Base-by-base conservation (phyloP, 2,888 invertebrate genomes). In the Nomada lathburiana region DNA sequence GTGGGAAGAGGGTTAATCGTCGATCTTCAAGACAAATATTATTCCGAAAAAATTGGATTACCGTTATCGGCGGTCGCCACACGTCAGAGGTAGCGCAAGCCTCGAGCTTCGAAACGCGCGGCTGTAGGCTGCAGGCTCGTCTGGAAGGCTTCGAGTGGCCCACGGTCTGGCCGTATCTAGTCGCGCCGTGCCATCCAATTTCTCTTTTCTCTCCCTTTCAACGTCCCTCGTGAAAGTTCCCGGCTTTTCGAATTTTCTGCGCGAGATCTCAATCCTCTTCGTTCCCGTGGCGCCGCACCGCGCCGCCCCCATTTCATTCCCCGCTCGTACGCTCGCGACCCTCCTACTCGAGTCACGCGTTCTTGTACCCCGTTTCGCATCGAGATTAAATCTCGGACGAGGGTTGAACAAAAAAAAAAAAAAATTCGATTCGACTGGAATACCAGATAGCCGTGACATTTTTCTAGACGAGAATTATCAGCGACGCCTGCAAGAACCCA, bases 11-110 rank as follows among this genome's bases (percentile, higher is more conserved):
- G 47, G 78, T 83, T 36, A 87, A 88, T 89, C 90, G 90, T 90
- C 92, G 91, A 92, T 93, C 93, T 91, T 92, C 90, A 90, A 92
- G 91, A 91, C 93, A 93, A 93, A 93, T 93, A 93, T 93, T 93
- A 93, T 93, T 92, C 92, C 89, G 88, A 93, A 93, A 36, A 93
- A 93, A 93, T 93, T 93, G 92, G 93, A 93, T 93, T 92, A 93
- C 90, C 91, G 90, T 92, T 93, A 93, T 93, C 93, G 92, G 90
- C 85, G 84, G 87, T 86, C 82, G 86, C 89, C 92, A 89, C 89
- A 88, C 90, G 85, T 83, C 86, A 80, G 63, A 73, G 72, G 63
- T 71, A 65, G 69, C 64, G 70, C 53, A 29, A 42, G 53, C 62
- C 29, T 16, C 73, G 64, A 79, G 42, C 18, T 47, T 67, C 72